These are phyloP conservation scores for Anguilla marmorata DNA, from an alignment of 2,797 vertebrate genomes.

Conservation along the genomic window DNA sequence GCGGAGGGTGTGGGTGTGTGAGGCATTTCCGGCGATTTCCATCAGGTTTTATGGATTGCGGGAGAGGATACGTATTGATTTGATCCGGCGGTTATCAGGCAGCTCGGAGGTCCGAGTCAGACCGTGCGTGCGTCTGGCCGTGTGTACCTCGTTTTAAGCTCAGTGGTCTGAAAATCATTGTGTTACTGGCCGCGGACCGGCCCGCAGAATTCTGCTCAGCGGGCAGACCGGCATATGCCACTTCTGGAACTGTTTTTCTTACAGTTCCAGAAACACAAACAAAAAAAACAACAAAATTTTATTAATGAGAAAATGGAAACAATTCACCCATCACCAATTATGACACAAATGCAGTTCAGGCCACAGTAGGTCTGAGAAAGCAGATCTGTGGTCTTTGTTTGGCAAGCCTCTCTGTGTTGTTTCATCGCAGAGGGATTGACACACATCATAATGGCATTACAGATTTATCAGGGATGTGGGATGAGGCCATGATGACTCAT, in stretches of 20 bases:
- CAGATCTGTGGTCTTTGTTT: neutral
- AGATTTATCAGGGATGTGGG: neutral
- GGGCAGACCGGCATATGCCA: conserved; percentile 21
- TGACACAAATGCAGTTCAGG: conserved; percentile 9
- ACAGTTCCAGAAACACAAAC: conserved; percentile 25
- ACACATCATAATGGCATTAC: neutral
- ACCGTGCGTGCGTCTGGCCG: neutral
- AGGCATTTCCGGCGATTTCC: neutral
- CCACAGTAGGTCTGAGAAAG: neutral
- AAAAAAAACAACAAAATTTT: conserved; percentile 31
- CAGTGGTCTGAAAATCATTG: conserved; percentile 37
- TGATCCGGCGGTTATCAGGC: conserved; percentile 23
- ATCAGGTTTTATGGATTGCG: conserved; percentile 28
- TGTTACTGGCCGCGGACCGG: conserved; percentile 23
- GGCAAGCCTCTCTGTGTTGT: neutral
- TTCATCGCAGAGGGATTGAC: neutral
- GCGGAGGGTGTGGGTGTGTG: neutral
- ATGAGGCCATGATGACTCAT: neutral
- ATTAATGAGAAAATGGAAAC: conserved; percentile 36
- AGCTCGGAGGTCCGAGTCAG: neutral
- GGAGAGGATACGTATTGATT: conserved; percentile 24
- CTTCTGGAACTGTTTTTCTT: neutral
- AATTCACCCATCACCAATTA: conserved; percentile 28
- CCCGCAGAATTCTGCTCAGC: conserved; percentile 29
- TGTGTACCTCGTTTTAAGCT: conserved; percentile 6